Percentiles rank a stretch among this genome's conserved stretches.
phyloP scores from a whole-genome alignment of 2,888 invertebrate species.

The Fabriciana adippe region DNA sequence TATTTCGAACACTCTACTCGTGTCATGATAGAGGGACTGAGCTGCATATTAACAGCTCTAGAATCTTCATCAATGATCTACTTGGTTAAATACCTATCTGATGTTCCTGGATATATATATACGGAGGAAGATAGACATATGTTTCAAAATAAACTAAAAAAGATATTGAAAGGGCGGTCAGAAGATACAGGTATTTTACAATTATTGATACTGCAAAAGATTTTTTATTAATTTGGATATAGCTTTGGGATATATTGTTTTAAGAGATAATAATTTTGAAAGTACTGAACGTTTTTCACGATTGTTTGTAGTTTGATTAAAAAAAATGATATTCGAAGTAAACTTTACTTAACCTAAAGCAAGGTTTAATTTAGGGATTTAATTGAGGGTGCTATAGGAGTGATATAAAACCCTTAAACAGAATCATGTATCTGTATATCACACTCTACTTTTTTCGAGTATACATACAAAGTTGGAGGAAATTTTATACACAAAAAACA shows the following conservation, averaged over 20 bases:
- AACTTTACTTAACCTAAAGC: no score
- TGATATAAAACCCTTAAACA: no score
- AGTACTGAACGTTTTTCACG: no score
- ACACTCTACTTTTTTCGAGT: no score
- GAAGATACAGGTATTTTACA: conserved; percentile 41
- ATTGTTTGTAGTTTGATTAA: no score
- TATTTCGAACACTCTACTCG: conserved; percentile 83
- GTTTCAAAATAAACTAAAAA: conserved; percentile 40
- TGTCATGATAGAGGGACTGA: conserved; percentile 83
- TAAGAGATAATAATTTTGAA: neutral
- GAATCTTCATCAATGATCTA: conserved; percentile 66
- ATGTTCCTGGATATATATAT: conserved; percentile 71
- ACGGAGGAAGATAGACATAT: conserved; percentile 45
- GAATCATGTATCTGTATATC: no score
- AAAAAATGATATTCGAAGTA: no score
- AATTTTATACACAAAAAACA: no score
- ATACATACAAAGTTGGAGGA: no score
- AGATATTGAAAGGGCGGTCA: conserved; percentile 39
- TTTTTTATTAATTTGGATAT: neutral
- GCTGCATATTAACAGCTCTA: conserved; percentile 82
- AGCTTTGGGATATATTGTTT: neutral
- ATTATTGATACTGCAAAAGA: neutral
- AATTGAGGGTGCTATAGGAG: no score
- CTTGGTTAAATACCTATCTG: conserved; percentile 75
- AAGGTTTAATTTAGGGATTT: no score